Percentiles rank a stretch among this genome's conserved stretches.
phyloP scores from a whole-genome alignment of 2,888 invertebrate genomes.

The Stenurella melanura region DNA sequence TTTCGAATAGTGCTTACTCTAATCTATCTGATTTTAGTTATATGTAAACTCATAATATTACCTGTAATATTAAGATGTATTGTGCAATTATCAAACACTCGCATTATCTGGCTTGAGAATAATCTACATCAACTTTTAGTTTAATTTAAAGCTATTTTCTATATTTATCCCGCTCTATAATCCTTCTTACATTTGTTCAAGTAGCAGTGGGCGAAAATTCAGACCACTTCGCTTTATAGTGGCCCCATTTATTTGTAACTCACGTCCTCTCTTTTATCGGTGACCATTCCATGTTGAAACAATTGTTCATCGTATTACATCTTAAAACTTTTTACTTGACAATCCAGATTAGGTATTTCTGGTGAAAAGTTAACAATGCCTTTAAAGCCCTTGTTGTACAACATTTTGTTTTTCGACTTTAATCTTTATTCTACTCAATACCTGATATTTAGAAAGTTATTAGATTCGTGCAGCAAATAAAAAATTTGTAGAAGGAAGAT shows the following conservation, averaged over 20 bases:
- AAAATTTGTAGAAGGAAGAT: not conserved
- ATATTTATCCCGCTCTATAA: not conserved
- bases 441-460: conserved; percentile 4
- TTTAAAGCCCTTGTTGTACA: not conserved
- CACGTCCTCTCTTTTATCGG: conserved; percentile 19
- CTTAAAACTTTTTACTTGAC: conserved; percentile 25
- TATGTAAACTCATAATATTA: no score
- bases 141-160: no score
- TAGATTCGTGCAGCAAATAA: conserved; percentile 15
- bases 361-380: conserved; percentile 19
- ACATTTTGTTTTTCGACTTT: conserved; percentile 1
- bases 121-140: not conserved
- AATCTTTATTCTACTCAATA: conserved; percentile 11
- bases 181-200: not conserved
- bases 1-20: no score
- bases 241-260: conserved; percentile 16
- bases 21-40: no score
- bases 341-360: conserved; percentile 26
- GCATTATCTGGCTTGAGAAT: not conserved
- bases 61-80: no score
- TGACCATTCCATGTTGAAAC: conserved; percentile 24
- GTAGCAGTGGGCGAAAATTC: not conserved
- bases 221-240: not conserved
- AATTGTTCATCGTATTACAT: conserved; percentile 22
- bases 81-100: not conserved